Base-by-base conservation (phyloP, 2,113 vertebrate genomes). In the Calidris pygmaea region DNA sequence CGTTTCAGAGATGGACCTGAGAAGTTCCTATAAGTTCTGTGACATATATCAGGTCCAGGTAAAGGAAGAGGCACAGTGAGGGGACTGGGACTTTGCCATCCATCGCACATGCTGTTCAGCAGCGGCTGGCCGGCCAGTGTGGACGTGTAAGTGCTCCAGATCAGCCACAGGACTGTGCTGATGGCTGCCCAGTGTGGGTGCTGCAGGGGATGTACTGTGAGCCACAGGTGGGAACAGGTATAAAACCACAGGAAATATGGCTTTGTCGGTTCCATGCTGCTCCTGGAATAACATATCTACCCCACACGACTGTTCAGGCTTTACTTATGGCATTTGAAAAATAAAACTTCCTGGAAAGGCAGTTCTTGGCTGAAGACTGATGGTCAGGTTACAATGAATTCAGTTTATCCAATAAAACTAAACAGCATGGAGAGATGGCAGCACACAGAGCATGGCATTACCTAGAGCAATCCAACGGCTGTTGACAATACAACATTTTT, bases 51-150 rank as follows among this genome's bases (percentile, higher is more conserved):
- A 71, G 29, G 55, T 43, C 74, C 35, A 85, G 53, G n/a, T 37
- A 77, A 39, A 85, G n/a, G 32, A 84, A 37, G 9, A 81, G 55
- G 41, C 13, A 17, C 0, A 5, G 34, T 6, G 34, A 48, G 15
- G 27, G 17, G 17, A n/a, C 18, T 0, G 10, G 37, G 72, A 4
- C 22, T n/a, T 23, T 43, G n/a, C 41, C 23, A 63, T 21, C 21
- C 56, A 35, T 2, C 0, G 1, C 19, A 35, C 7, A 17, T 0
- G 1, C 29, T 73, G 48, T 7, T 35, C 5, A 7, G 20, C 32
- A 55, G 78, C 1, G 3, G 16, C 43, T 60, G 52, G 15, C 39
- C 52, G 3, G 6, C 55, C 47, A 35, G 26, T 0, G 3, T 22
- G 52, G n/a, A 19, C 48, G 10, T 0, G 1, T 2, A 26, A 19